Conservation (phyloP, 2,888 invertebrate genomes). For the Oscheius onirici region DNA sequence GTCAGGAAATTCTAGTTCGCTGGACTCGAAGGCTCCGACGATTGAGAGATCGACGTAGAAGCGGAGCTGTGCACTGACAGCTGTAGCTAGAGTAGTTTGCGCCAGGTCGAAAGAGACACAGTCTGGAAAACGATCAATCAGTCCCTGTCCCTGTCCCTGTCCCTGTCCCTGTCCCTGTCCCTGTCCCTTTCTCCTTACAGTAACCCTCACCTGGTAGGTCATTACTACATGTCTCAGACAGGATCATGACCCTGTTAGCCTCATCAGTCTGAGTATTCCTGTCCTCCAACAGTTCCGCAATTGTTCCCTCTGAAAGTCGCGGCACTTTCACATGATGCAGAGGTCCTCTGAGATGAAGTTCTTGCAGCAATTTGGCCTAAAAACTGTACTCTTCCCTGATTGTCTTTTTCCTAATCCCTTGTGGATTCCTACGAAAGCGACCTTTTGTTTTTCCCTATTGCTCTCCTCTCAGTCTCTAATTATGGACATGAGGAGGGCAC, state of each 20-base stretch:
- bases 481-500: too few relatives aligned
- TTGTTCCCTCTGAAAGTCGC: not conserved
- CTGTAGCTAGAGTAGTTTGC: not conserved
- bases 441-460: too few relatives aligned
- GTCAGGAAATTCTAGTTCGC: not conserved
- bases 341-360: not conserved
- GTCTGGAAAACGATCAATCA: not conserved
- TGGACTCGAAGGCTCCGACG: too few relatives aligned
- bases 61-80: not conserved
- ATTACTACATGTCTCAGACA: not conserved
- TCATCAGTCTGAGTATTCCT: not conserved
- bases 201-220: not conserved
- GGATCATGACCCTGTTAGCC: not conserved
- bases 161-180: too few relatives aligned
- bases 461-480: too few relatives aligned
- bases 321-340: not conserved
- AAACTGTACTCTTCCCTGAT: not conserved
- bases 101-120: constrained; percentile 3
- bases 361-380: not conserved
- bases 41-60: too few relatives aligned
- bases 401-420: too few relatives aligned
- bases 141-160: too few relatives aligned
- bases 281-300: constrained; percentile 6
- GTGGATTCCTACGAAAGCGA: too few relatives aligned
- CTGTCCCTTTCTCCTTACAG: too few relatives aligned